Evolutionary conservation across 1,140 invertebrate species (phyloP).

Genomic region (Cataglyphis hispanica): DNA sequence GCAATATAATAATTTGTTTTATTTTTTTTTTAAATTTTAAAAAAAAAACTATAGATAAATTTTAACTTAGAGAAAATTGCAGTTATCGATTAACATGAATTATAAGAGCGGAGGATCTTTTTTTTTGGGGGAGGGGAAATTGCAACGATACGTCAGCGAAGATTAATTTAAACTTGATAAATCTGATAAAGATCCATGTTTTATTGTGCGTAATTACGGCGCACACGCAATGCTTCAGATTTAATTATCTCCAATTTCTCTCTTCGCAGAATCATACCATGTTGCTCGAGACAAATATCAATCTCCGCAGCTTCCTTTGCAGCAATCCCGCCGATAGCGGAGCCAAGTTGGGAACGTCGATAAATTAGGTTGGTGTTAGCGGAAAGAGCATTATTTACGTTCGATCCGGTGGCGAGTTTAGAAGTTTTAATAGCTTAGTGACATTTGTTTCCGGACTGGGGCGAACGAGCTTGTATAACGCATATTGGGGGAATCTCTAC

Average conservation of each 20-base stretch:
- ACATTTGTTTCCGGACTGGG: conserved; percentile 75
- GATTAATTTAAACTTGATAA: conserved; percentile 26
- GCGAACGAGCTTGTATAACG: conserved; percentile 47
- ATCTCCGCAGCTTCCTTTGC: conserved; percentile 25
- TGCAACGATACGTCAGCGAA: neutral
- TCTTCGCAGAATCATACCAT: neutral
- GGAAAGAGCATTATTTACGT: conserved; percentile 70
- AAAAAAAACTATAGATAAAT: too few relatives aligned
- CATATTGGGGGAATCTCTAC: conserved; percentile 64
- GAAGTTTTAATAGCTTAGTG: conserved; percentile 81
- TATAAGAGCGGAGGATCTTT: neutral
- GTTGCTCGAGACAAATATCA: conserved; percentile 50
- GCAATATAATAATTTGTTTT: too few relatives aligned
- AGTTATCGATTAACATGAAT: neutral
- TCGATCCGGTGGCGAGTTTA: conserved; percentile 23
- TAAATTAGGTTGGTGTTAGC: conserved; percentile 53
- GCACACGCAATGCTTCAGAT: conserved; percentile 8
- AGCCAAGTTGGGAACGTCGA: conserved; percentile 48
- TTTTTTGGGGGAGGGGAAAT: too few relatives aligned
- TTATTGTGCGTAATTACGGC: conserved; percentile 27
- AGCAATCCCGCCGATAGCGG: conserved; percentile 19
- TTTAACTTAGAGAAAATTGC: too few relatives aligned
- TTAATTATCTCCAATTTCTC: conserved; percentile 47
- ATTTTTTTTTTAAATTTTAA: too few relatives aligned
- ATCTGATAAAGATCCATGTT: neutral